phyloP scores from a whole-genome alignment of 2,888 invertebrate species.

The Heliconius charithonia region DNA sequence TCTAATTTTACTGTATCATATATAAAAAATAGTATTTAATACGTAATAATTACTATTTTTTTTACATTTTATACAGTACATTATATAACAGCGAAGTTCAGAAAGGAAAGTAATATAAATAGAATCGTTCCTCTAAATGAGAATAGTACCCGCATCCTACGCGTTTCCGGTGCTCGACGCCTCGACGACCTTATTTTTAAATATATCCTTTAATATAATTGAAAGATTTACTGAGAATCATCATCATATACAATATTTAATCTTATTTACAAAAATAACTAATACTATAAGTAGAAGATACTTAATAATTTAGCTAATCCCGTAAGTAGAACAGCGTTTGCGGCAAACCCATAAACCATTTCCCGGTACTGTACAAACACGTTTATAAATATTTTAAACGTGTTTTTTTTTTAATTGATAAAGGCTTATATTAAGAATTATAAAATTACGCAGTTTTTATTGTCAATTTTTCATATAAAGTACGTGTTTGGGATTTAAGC shows the following conservation, averaged over 20 bases:
- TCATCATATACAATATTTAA: not conserved
- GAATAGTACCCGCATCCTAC: too few relatives aligned
- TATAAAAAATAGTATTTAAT: too few relatives aligned
- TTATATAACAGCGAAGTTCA: too few relatives aligned
- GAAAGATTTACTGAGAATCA: too few relatives aligned
- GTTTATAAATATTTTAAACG: constrained; percentile 25
- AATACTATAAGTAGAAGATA: not conserved
- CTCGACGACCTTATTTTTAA: not conserved
- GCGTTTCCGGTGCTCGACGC: too few relatives aligned
- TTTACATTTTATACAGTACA: too few relatives aligned
- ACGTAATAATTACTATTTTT: too few relatives aligned
- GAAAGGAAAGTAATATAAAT: too few relatives aligned
- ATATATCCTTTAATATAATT: not conserved
- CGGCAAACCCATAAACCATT: constrained; percentile 26
- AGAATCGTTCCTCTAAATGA: too few relatives aligned
- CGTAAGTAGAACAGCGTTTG: constrained; percentile 18
- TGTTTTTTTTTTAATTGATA: constrained; percentile 28
- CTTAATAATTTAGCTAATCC: constrained; percentile 29
- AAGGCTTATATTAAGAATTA: not conserved
- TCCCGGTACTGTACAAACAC: constrained; percentile 31
- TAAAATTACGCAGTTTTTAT: not conserved
- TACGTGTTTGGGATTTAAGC: not conserved
- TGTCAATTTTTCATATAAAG: not conserved
- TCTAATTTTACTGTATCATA: not conserved
- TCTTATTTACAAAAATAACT: not conserved